A percentile compares a stretch with the other conserved stretches of the same genome.
Evolutionary conservation across 2,888 invertebrate genomes (phyloP).

Genomic region (Xiphydria camelus): DNA sequence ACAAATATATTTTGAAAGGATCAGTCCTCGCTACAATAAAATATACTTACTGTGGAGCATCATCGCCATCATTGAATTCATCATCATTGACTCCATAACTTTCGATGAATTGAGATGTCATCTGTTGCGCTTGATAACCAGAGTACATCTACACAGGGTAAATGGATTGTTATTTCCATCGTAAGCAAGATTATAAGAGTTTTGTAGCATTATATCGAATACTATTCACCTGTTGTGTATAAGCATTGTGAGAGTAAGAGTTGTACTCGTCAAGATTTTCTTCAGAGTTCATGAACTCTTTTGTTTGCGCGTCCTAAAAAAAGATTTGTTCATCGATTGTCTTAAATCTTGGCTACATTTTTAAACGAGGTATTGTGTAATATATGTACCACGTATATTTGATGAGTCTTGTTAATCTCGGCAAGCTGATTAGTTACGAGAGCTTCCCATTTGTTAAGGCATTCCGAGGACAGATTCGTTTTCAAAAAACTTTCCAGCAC

Average conservation of each 20-base stretch:
- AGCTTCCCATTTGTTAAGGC: slow-evolving; percentile 44
- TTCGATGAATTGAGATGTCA: slow-evolving; percentile 65
- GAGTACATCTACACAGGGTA: slow-evolving; percentile 58
- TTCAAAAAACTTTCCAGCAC: slow-evolving; percentile 62
- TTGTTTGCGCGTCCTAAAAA: slow-evolving; percentile 32
- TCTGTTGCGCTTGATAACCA: slow-evolving; percentile 67
- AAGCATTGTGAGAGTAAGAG: slow-evolving; percentile 35
- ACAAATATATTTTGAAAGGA: slow-evolving; percentile 13
- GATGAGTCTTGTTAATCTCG: slow-evolving; percentile 48
- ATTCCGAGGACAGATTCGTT: slow-evolving; percentile 60
- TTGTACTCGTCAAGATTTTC: slow-evolving; percentile 40
- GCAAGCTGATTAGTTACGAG: slow-evolving; percentile 41
- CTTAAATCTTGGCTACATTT: not conserved
- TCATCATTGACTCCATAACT: slow-evolving; percentile 68
- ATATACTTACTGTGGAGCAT: slow-evolving; percentile 60
- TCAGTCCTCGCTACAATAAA: too few relatives aligned
- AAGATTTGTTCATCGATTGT: not conserved
- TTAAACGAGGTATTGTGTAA: too few relatives aligned
- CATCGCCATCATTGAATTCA: slow-evolving; percentile 66
- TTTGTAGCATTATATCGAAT: slow-evolving; percentile 3
- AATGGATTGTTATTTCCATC: not conserved
- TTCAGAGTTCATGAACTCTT: slow-evolving; percentile 33
- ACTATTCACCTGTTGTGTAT: slow-evolving; percentile 27
- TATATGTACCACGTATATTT: slow-evolving; percentile 47
- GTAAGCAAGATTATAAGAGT: too few relatives aligned